Percentiles rank a stretch among this genome's conserved stretches.
These are phyloP conservation scores for Buathra laborator DNA, from an alignment of 2,888 invertebrate genomes.

Conservation along the genomic window DNA sequence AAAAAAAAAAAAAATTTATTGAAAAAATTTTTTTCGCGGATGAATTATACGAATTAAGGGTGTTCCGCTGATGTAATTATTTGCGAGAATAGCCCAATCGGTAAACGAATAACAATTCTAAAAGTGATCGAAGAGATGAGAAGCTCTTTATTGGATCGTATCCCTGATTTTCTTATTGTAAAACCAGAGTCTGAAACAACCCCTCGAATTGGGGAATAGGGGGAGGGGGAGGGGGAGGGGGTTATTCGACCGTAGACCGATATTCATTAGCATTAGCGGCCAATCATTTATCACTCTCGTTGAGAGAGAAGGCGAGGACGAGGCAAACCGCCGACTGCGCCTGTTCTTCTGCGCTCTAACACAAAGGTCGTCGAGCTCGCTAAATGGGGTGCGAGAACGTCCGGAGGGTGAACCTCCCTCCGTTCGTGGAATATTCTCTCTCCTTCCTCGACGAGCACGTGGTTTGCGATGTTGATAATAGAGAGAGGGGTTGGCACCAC, in stretches of 20 bases:
- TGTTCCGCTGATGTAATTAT: no score
- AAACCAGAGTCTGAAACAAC: constrained; percentile 59
- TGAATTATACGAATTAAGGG: no score
- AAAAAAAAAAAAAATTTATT: no score
- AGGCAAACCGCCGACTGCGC: constrained; percentile 10
- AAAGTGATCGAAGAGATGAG: neutral
- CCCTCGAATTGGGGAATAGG: constrained; percentile 54
- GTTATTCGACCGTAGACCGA: constrained; percentile 73
- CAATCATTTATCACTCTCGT: constrained; percentile 82
- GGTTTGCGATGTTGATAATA: neutral
- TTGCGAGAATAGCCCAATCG: neutral
- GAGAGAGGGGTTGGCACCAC: neutral
- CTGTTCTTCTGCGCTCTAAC: constrained; percentile 20
- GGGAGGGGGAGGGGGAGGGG: no score
- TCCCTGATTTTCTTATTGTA: constrained; percentile 16
- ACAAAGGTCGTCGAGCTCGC: constrained; percentile 70
- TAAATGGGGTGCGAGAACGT: constrained; percentile 78
- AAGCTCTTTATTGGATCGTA: constrained; percentile 75
- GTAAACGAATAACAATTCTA: neutral
- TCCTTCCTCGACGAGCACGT: constrained; percentile 33
- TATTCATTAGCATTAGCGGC: constrained; percentile 83
- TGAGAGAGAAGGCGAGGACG: constrained; percentile 10
- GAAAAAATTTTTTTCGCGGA: no score
- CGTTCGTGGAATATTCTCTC: constrained; percentile 31
- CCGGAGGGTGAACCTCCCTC: constrained; percentile 62